Evolutionary conservation across 2,113 vertebrate species (phyloP), one percentile per base, ranked within the genome.

Genomic region (Lichenostomus cassidix): DNA sequence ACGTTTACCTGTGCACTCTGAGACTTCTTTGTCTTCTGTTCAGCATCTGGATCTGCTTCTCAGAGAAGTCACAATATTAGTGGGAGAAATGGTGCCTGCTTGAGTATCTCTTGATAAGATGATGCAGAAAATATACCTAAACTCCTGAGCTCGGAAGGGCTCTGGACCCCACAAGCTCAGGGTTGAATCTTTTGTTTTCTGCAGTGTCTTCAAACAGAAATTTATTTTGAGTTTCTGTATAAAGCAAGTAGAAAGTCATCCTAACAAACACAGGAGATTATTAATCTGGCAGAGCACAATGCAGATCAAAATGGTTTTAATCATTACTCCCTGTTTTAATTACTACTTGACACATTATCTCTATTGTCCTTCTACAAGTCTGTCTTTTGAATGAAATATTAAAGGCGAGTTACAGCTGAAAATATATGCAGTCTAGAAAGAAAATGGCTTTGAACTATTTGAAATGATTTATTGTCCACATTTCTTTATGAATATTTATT

Each of bases 401-500:
- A 94, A 96, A 92, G 82, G 79, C 42, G 0, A 97, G 95, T 93
- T 93, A 96, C 95, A 97, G 92, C 91, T 96, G 94, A 97, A 97
- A 95, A 96, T 97, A 96, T 92, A 92, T 74, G 89, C 93, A 83
- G 90, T 83, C 67, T 87, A 89, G 92, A 94, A 96, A 86, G 90
- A 95, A 97, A 96, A 97, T 91, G 90, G 65, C 84, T 96, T 97
- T 96, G 94, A 97, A 97, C 84, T 96, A 91, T 94, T 95, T 94
- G 85, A 95, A 96, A 93, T 95, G 46, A 97, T 97, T 97, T 96
- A 97, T 97, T 97, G 94, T 96, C 95, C 94, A 73, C 80, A 68
- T 90, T 96, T 96, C 95, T 94, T 94, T 96, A 97, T 97, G 96
- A 97, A 97, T 97, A 97, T 97, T 97, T 97, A 97, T 97, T 96